Base-by-base conservation (phyloP, 1,140 invertebrate genomes). In the Eueides isabella region DNA sequence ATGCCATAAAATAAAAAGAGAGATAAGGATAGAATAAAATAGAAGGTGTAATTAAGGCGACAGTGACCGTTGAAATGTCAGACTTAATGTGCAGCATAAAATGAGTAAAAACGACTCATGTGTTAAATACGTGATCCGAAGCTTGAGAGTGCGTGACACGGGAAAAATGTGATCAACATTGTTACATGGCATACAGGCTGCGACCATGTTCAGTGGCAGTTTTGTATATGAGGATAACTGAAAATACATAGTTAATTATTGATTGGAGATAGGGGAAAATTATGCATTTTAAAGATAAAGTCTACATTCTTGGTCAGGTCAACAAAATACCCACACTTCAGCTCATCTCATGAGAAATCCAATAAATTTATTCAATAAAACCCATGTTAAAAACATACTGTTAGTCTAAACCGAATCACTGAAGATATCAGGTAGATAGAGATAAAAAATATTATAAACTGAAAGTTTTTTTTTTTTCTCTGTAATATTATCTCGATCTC, bases 21-120 rank as follows among this genome's bases (percentile, higher is more conserved):
- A 67, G 64, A 62, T 65, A 72, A 75, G 63, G 67, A 77, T 69
- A 79, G 74, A 72, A 75, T 61, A 76, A 76, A 76, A 74, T 75
- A 81, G 77, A 77, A 78, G 79, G 77, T 76, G 78, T 81, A 87
- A 89, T 87, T 85, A 87, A 75, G 76, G 72, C 65, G 67, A 76
- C 82, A 79, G 77, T 82, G 84, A 71, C 78, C 78, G 83, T 90
- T 87, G 79, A 90, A 88, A 87, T 87, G 85, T 84, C 85, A 87
- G 78, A 75, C 77, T 75, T 81, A 87, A 85, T 84, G 80, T 84
- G 78, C 76, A 75, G 72, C 81, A 80, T 84, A 79, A 80, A 78
- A 62, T 68, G 38, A 44, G 72, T 76, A 83, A 83, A 84, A 85
- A 81, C 41, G 66, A 63, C 61, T 72, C 71, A 79, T 78, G 69